A percentile compares a stretch with the other conserved stretches of the same genome.
Conservation (phyloP, 2,113 vertebrate species). For the Brachypteracias leptosomus region DNA sequence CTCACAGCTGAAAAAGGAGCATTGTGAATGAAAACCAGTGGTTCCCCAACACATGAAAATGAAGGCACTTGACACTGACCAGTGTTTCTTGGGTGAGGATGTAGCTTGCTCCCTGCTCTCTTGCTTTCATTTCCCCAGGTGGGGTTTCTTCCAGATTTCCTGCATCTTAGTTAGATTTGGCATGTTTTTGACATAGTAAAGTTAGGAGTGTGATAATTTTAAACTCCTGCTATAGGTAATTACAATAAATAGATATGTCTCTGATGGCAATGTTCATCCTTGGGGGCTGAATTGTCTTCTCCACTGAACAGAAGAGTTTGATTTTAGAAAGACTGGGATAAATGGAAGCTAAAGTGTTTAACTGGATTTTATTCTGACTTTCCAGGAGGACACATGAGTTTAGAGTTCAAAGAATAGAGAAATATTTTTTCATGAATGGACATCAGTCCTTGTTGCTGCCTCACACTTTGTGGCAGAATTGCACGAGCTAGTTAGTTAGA, state of each 20-base stretch:
- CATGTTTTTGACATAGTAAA: background rate
- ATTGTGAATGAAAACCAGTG: too few relatives aligned
- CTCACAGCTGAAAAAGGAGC: background rate
- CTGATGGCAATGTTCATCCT: background rate
- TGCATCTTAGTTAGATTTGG: background rate
- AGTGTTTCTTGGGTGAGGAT: background rate
- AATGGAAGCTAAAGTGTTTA: background rate
- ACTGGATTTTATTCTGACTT: background rate
- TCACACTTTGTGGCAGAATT: background rate
- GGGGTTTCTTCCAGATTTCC: background rate
- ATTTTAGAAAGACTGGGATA: background rate
- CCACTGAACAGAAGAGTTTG: background rate
- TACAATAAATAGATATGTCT: background rate
- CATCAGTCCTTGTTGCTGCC: background rate
- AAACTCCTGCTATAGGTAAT: background rate
- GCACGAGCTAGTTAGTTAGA: background rate
- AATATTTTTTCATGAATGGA: background rate
- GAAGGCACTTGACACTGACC: accelerated
- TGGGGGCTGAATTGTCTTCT: background rate
- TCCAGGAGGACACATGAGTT: background rate
- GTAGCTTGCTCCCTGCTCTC: background rate
- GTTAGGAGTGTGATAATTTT: background rate
- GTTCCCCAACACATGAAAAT: background rate
- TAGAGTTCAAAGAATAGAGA: background rate
- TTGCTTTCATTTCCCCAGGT: background rate